Evolutionary conservation across 2,797 vertebrate species (phyloP).

Genomic region (Acrocephalus scirpaceus): DNA sequence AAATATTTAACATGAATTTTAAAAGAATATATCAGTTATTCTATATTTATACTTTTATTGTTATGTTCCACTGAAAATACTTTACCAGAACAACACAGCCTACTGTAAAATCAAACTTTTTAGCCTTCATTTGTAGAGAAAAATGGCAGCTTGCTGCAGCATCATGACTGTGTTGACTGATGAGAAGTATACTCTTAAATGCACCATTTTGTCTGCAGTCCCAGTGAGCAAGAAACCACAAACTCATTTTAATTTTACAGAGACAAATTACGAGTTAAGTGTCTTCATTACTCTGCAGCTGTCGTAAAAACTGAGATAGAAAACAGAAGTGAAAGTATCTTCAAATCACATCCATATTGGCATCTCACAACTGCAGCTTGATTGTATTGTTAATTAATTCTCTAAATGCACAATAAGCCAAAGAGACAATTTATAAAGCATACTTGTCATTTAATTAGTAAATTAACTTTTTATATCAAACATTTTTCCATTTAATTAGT

Average conservation of each 20-base stretch:
- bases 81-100: constrained; percentile 12
- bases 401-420: constrained; percentile 71
- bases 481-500: constrained; percentile 74
- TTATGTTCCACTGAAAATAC: not conserved
- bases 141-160: constrained; percentile 33
- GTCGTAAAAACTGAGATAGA: constrained; percentile 29
- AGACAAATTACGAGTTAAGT: constrained; percentile 57
- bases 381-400: constrained; percentile 78
- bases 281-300: constrained; percentile 62
- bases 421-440: constrained; percentile 70
- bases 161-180: not conserved
- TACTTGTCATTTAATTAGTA: constrained; percentile 77
- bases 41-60: not conserved
- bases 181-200: constrained; percentile 43
- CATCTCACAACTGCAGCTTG: constrained; percentile 67
- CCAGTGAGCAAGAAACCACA: constrained; percentile 39
- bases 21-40: not conserved
- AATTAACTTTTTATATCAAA: constrained; percentile 73
- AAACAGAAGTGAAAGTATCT: constrained; percentile 67
- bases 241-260: constrained; percentile 67
- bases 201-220: constrained; percentile 19
- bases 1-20: not conserved
- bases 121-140: not conserved
- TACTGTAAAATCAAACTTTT: constrained; percentile 4
- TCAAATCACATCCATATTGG: constrained; percentile 69